These are phyloP conservation scores for Pogonomyrmex californicus DNA, from an alignment of 1,140 invertebrate genomes.

Conservation along the genomic window DNA sequence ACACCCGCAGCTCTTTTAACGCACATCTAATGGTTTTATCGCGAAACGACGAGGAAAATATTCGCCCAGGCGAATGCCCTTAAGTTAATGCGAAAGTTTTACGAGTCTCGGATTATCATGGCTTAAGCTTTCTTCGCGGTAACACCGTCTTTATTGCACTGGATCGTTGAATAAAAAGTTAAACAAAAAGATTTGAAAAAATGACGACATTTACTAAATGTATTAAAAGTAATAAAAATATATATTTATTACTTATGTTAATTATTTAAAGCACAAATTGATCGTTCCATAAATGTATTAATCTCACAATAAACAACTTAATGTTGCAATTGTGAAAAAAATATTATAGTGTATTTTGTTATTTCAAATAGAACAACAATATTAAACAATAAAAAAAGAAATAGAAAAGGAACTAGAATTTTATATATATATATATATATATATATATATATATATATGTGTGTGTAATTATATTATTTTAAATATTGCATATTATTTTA, in stretches of 20 bases:
- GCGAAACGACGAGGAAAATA: slow-evolving; percentile 27
- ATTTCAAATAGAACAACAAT: slow-evolving; percentile 1
- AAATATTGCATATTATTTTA: not conserved
- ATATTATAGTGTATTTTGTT: too few species aligned
- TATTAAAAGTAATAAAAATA: not conserved
- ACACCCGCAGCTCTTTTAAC: not conserved
- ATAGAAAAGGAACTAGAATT: not conserved
- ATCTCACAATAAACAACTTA: not conserved
- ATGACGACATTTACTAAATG: not conserved
- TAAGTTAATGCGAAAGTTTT: slow-evolving; percentile 52
- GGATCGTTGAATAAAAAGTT: slow-evolving; percentile 3
- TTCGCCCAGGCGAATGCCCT: not conserved
- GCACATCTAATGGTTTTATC: slow-evolving; percentile 36
- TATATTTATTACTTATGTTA: not conserved
- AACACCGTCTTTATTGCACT: slow-evolving; percentile 10
- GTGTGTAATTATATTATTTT: not conserved
- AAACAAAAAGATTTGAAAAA: not conserved
- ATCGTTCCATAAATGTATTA: not conserved
- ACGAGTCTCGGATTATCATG: slow-evolving; percentile 42
- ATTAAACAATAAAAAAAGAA: slow-evolving; percentile 13
- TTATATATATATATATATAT: not conserved
- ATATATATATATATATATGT: not conserved
- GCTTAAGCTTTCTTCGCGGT: slow-evolving; percentile 2
- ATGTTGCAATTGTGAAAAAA: not conserved
- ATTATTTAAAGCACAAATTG: not conserved